Conservation (phyloP, 2,888 invertebrate species). For the Cryptocheilus praepositus region DNA sequence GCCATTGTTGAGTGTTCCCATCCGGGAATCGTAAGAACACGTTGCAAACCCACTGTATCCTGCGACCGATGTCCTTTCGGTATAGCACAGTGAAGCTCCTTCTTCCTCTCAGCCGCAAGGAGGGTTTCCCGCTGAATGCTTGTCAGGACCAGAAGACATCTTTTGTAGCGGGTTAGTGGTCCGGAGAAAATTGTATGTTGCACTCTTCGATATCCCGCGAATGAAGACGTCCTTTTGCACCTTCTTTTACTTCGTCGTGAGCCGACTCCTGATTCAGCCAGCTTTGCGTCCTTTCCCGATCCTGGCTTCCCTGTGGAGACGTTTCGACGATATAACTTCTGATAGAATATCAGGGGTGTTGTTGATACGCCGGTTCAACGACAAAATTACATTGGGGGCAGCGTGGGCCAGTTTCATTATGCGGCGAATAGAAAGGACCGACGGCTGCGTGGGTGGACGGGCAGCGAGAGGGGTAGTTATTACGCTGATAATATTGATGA, state of each 20-base stretch:
- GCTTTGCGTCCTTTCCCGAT: conserved; percentile 12
- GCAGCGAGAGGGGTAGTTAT: no score
- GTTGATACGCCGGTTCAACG: neutral
- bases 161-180: conserved; percentile 70
- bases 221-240: conserved; percentile 49
- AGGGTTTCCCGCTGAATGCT: conserved; percentile 68
- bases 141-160: conserved; percentile 71
- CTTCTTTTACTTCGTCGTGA: conserved; percentile 4
- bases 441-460: no score
- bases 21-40: conserved; percentile 58
- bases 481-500: no score
- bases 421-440: no score
- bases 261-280: conserved; percentile 6
- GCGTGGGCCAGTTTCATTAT: no score
- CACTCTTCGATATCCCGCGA: conserved; percentile 68
- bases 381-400: no score
- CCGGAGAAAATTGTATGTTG: conserved; percentile 71
- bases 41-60: conserved; percentile 45
- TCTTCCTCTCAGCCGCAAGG: conserved; percentile 31
- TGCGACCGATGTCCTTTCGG: conserved; percentile 45
- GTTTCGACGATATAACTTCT: conserved; percentile 10
- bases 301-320: neutral
- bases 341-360: neutral
- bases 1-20: conserved; percentile 56
- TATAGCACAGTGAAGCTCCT: conserved; percentile 33